Evolutionary conservation across 1,140 invertebrate species (phyloP).

Genomic region (Homalodisca vitripennis): DNA sequence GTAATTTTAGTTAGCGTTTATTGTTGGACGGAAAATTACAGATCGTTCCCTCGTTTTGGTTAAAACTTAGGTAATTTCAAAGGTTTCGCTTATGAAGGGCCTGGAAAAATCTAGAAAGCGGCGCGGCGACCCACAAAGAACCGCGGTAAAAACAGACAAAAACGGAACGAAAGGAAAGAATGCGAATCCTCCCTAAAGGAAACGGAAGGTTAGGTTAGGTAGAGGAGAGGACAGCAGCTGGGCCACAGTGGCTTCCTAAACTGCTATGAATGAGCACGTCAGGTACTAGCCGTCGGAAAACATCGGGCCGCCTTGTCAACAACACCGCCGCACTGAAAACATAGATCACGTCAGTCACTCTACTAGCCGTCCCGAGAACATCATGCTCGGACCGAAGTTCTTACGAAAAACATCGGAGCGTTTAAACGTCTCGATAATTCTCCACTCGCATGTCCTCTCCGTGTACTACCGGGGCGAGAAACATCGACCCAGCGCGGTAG

Average conservation of each 20-base stretch:
- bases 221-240: conserved; percentile 2
- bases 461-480: no score
- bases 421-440: no score
- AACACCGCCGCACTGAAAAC: background rate
- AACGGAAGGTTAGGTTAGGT: conserved; percentile 19
- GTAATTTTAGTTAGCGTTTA: no score
- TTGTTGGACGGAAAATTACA: no score
- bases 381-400: no score
- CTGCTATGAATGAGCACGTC: background rate
- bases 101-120: no score
- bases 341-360: background rate
- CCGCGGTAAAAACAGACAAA: background rate
- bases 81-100: no score
- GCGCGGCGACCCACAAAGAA: background rate
- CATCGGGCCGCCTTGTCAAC: conserved; percentile 9
- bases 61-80: no score
- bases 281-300: conserved; percentile 11
- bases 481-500: no score
- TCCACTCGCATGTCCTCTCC: no score
- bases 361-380: conserved; percentile 1
- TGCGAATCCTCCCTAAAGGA: conserved; percentile 17
- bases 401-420: background rate
- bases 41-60: no score
- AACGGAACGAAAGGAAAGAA: conserved; percentile 12
- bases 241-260: background rate